Base-by-base conservation (phyloP, 92 coral and sea anemone species). In the Bergia sp. region DNA sequence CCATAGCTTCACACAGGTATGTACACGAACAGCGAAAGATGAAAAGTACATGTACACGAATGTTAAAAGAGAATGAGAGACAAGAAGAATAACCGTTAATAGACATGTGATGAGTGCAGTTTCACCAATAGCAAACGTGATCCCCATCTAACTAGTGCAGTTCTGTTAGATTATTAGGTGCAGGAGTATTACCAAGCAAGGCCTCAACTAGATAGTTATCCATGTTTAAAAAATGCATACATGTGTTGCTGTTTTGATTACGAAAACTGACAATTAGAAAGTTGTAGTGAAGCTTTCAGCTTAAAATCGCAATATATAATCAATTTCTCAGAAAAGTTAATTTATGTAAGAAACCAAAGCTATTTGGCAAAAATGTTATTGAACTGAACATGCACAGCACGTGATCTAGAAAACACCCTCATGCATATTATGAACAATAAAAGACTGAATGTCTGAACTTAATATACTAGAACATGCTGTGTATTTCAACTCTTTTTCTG, bases 141-240 rank as follows among this genome's bases (percentile, higher is more conserved):
- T 91, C 96, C 96, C 96, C 96, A 88, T 87, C 93, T 80, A 88
- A 53, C 72, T 69, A 80, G 89, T 91, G 91, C 96, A 92, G 96
- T 91, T 87, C 73, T 82, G 89, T 61, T 94, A 90, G 96, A 90
- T 90, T 85, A 92, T 89, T 86, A 77, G 81, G 90, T 89, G 69
- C 69, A 61, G 69, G 20, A 61, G 69, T 1, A 61, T 61, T 61
- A 61, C 69, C 7, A 61, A 20, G 3, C 69, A 16, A 61, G 69
- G 69, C 69, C 18, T 10, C 16, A 1, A 53, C 58, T 53, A 18
- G 3, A 23, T 36, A n/a, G 21, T 44, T 43, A 6, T 79, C 40
- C 18, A 13, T 15, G 9, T 45, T 9, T 29, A n/a, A 0, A 3
- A 9, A 29, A n/a, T 29, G 40, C 42, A 36, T 2, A 50, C 82